Evolutionary conservation across 2,113 vertebrate species (phyloP).

Genomic region (Cyanistes caeruleus): DNA sequence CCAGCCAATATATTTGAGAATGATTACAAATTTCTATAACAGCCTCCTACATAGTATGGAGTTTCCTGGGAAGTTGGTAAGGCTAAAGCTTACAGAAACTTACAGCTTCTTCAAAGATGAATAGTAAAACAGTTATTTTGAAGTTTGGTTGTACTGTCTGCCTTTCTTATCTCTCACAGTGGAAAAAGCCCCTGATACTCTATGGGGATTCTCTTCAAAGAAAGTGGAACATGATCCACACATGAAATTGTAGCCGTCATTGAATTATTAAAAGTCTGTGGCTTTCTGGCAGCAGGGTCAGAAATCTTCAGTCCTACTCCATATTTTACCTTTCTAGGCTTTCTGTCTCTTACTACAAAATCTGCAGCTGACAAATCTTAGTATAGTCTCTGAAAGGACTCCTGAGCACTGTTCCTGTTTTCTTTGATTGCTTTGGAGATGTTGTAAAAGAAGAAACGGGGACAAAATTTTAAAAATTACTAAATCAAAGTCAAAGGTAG

Average conservation of each 20-base stretch:
- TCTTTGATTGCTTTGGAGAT: slow-evolving; percentile 11
- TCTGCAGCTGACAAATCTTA: slow-evolving; percentile 13
- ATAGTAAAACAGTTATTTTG: slow-evolving; percentile 20
- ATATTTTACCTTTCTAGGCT: not conserved
- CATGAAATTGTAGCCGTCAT: slow-evolving; percentile 25
- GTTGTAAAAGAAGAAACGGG: not conserved
- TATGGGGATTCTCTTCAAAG: slow-evolving; percentile 38
- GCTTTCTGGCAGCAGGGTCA: not conserved
- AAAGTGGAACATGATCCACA: not conserved
- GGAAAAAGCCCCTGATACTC: slow-evolving; percentile 12
- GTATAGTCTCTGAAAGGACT: not conserved
- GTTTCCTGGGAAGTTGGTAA: not conserved
- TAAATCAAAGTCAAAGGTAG: not conserved
- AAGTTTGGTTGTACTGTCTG: slow-evolving; percentile 13
- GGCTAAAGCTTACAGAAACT: not conserved
- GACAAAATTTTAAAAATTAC: not conserved
- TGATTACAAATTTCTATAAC: not conserved
- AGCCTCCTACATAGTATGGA: not conserved
- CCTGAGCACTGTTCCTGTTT: not conserved
- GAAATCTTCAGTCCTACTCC: not conserved
- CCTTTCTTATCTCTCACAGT: not conserved
- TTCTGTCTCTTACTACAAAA: not conserved
- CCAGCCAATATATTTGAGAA: not conserved
- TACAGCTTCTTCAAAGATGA: not conserved
- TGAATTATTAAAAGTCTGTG: slow-evolving; percentile 57